Evolutionary conservation across 2,888 invertebrate genomes (phyloP), one percentile per base, ranked within the genome.

Genomic region (Orthosia gothica): DNA sequence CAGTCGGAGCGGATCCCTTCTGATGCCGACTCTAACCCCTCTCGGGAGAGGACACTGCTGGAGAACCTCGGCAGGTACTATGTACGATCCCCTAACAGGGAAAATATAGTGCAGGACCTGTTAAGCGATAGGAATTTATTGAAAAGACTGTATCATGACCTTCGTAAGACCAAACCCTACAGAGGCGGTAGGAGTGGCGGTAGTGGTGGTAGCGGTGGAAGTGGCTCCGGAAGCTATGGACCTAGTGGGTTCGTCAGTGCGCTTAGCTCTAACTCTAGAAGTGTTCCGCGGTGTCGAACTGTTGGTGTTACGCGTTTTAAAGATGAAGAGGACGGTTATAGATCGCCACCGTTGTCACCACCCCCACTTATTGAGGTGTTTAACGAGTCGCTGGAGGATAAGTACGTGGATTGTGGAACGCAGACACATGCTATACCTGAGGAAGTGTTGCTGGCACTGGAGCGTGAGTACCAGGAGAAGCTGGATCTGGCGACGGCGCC

Each of bases 101-200:
- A 98, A 81, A 97, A 97, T 91, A 97, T 98, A 74, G 97, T 98
- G 85, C 97, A 98, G 69, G 98, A 98, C 88, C 96, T 98, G 67
- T 93, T 98, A 69, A 98, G 98, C 15, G 98, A 98, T 91, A 97
- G 98, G 87, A 97, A 97, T 89, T 96, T 98, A 45, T 94, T 98
- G 69, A 98, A 98, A 92, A 98, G 97, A 91, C 94, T 98, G 49
- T 98, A 98, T 90, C 98, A 98, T 90, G 98, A 98, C 89, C 95
- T 98, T 84, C 96, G 98, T 82, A 97, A 98, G 88, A 97, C 98
- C 45, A 97, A 97, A 86, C 95, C 96, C 52, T 96, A 96, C 83
- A 92, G 95, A 70, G 95, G 95, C 70, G 93, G 93, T 78, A 91
- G 96, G 61, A 92, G 95, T 81, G 96, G 94, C 65, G 82, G 81